These are phyloP conservation scores for Epinephelus awoara DNA, from an alignment of 2,797 vertebrate species.

Conservation along the genomic window DNA sequence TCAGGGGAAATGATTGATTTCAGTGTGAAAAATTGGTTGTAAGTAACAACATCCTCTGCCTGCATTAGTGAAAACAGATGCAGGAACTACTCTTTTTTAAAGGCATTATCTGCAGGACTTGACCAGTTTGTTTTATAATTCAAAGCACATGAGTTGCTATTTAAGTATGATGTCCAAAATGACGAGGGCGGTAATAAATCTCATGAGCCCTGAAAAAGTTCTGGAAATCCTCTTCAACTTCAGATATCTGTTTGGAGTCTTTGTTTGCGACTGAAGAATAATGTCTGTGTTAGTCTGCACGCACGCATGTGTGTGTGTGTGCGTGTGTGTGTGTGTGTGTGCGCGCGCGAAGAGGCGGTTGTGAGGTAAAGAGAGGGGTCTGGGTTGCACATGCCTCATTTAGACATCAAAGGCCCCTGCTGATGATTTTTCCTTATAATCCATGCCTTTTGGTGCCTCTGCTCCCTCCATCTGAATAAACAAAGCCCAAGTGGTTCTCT, in stretches of 20 bases:
- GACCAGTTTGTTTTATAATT: slow-evolving; percentile 83
- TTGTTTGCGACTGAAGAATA: slow-evolving; percentile 83
- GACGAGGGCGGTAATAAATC: slow-evolving; percentile 85
- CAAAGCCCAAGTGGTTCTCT: slow-evolving; percentile 84
- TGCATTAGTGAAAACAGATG: slow-evolving; percentile 90
- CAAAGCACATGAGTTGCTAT: slow-evolving; percentile 87
- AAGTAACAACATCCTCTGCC: slow-evolving; percentile 91
- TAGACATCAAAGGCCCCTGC: slow-evolving; percentile 92
- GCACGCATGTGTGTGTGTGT: slow-evolving; percentile 14
- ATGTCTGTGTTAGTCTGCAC: slow-evolving; percentile 39
- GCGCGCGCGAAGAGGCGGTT: slow-evolving; percentile 51
- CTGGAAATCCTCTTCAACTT: slow-evolving; percentile 77
- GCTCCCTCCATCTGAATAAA: slow-evolving; percentile 91
- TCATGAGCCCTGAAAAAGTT: slow-evolving; percentile 81
- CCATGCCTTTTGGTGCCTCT: slow-evolving; percentile 86
- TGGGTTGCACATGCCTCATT: slow-evolving; percentile 90
- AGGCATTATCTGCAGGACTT: slow-evolving; percentile 86
- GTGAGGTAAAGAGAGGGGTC: slow-evolving; percentile 81
- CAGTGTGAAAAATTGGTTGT: slow-evolving; percentile 87
- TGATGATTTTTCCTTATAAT: slow-evolving; percentile 90
- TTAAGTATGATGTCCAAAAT: slow-evolving; percentile 84
- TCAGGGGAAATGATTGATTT: slow-evolving; percentile 86
- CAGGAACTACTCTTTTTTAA: slow-evolving; percentile 82
- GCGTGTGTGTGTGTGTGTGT: slow-evolving; percentile 42
- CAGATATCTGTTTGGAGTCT: slow-evolving; percentile 78